Evolutionary conservation across 2,797 vertebrate species (phyloP), one percentile per base, ranked within the genome.

Genomic region (Myotis findleyi): DNA sequence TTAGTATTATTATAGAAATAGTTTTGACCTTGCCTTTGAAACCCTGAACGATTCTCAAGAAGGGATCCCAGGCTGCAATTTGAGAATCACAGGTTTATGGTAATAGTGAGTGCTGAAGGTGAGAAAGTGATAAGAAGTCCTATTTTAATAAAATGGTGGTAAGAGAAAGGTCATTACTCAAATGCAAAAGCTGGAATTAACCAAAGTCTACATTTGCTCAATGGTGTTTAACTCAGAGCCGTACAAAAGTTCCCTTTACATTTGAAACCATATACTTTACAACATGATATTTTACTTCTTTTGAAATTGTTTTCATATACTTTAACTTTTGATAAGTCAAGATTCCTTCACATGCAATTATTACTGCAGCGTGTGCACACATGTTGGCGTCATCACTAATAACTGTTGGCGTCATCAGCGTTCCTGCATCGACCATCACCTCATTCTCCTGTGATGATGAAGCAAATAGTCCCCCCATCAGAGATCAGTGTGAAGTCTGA

Each of bases 161-260:
- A 5, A 96, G 92, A 68, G 72, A 85, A 81, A 92, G 30, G n/a
- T 51, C 55, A 82, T 79, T 80, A 33, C 38, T 71, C 12, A 90
- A 69, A 73, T 72, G 25, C 51, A 84, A 84, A 55, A 62, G 57
- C 62, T 59, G 4, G 11, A 62, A 68, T n/a, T 82, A 33, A 95
- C 66, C 33, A 86, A 76, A 89, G 51, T 4, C 9, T 84, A 21
- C 6, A 23, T 90, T 87, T 93, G 6, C 14, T 93, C 64, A 87
- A 25, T 41, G 13, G n/a, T 66, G 3, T 69, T 75, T 75, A 84
- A 17, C 27, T 53, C 73, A 62, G 30, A 79, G 30, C 4, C 33
- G 27, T 51, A 14, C 73, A 47, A 66, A 82, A 44, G 17, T 51
- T 72, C n/a, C 30, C 47, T 68, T 92, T 51, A 27, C 33, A 87